Evolutionary conservation across 2,113 vertebrate genomes (phyloP), one percentile per base, ranked within the genome.

Genomic region (Osmerus mordax): DNA sequence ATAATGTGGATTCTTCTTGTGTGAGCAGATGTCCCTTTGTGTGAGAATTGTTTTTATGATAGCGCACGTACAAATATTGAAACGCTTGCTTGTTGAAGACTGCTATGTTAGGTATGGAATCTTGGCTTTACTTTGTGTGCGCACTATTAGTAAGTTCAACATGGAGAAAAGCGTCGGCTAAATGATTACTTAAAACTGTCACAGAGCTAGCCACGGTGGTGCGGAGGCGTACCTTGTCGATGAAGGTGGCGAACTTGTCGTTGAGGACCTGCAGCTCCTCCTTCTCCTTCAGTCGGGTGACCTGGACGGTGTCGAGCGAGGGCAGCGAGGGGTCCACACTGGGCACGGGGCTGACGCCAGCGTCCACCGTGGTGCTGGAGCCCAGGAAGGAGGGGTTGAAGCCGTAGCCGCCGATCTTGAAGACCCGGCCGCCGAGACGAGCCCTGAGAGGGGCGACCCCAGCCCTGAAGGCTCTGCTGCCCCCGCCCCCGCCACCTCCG

Each of bases 321-420:
- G 89, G 87, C 19, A 90, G 75, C 2, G 86, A 78, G 54, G 87
- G 87, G 69, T 90, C 86, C 51, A 90, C 77, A 25, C 60, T 84
- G 14, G 82, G 86, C 6, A 88, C 58, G 0, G 82, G 82, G 56
- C 70, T 65, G 47, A 36, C 53, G 14, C 74, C 73, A 3, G 73
- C 12, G 1, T 69, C 84, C 55, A 72, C 70, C 4, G 60, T 69
- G 63, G 67, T 79, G 36, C 41, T 78, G 62, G 71, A 52, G 14
- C 69, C 75, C 3, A 89, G 36, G 71, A 90, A 87, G n/a, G 85
- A 76, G 2, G 84, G 83, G 62, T 82, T 82, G 53, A 71, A 80
- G 29, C 87, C 89, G 60, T 88, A 90, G 56, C 76, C 79, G 59
- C 89, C 85, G 6, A 89, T 75, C 67, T 87, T 88, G 62, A 90